These are phyloP conservation scores for Calyptommatus sinebrachiatus DNA, from an alignment of 2,113 vertebrate species.

Conservation along the genomic window DNA sequence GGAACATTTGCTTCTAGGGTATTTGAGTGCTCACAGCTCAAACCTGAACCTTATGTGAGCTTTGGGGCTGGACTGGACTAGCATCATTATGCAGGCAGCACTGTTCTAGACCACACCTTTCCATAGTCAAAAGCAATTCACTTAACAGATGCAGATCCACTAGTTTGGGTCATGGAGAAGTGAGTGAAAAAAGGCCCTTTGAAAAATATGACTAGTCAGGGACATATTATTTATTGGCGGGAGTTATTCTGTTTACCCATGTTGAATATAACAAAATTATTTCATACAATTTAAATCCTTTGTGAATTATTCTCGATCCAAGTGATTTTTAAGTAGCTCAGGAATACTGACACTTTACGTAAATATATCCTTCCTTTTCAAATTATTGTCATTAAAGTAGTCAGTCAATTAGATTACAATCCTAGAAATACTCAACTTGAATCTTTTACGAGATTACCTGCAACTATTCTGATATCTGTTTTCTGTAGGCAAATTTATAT, in stretches of 20 bases:
- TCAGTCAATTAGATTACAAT: neutral
- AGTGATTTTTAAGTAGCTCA: neutral
- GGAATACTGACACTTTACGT: neutral
- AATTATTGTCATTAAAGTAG: neutral
- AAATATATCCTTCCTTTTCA: neutral
- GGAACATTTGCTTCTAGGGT: too few species aligned
- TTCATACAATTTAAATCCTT: neutral
- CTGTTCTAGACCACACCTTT: too few species aligned
- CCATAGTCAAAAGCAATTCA: too few species aligned
- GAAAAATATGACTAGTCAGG: neutral
- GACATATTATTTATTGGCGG: neutral
- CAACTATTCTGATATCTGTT: neutral
- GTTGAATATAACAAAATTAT: neutral
- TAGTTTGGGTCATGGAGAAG: too few species aligned
- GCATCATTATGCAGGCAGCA: too few species aligned
- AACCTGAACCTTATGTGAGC: too few species aligned
- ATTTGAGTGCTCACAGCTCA: too few species aligned
- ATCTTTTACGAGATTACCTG: neutral
- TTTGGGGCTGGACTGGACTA: too few species aligned
- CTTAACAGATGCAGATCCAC: too few species aligned
- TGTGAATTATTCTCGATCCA: neutral
- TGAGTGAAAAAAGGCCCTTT: neutral
- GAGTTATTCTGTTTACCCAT: neutral
- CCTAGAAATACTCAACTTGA: neutral
- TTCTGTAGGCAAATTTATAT: neutral